Base-by-base conservation (phyloP, 1,140 invertebrate species). In the Microplitis mediator region DNA sequence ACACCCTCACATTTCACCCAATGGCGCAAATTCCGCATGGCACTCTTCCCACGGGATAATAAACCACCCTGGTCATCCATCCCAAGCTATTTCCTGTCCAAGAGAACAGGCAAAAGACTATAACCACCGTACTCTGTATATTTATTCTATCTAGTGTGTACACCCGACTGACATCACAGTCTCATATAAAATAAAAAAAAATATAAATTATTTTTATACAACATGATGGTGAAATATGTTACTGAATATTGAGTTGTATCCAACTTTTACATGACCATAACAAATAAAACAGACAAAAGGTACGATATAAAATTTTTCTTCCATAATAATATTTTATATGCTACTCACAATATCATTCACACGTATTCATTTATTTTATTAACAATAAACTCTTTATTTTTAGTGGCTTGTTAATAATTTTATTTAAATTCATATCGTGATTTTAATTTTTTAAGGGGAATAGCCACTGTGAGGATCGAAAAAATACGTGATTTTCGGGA, bases 241-340 rank as follows among this genome's bases (percentile, higher is more conserved):
- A 14, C 32, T 16, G 65, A 72, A 72, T 65, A 72, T 72, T 66
- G 70, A 36, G 52, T 60, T 72, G 52, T 66, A 64, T 66, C 50
- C 51, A 60, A 61, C 52, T 72, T 72, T 72, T 60, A 45, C 39
- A 45, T 45, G 39, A 45, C 39, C 39, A 45, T 45, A 45, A 45
- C 39, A 45, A 45, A 45, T 45, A 45, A 65, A 65, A 52, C 23
- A 66, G 23, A 66, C 14, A 63, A 16, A 45, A 11, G 39, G 6
- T 45, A 11, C 5, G 6, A 45, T 11, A 45, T 45, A 45, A 45
- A 45, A 45, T 45, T 6, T 45, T 45, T 45, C 39, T 45, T 45
- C 6, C 5, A 45, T 45, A 9, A 9, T 6, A 45, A 45, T 45
- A 45, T 45, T 45, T 23, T 45, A 11, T 45, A 3, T 45, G 3